Percentiles rank a stretch among this genome's conserved stretches.
Evolutionary conservation across 2,113 vertebrate species (phyloP).

Genomic region (Psammodynastes pulverulentus): DNA sequence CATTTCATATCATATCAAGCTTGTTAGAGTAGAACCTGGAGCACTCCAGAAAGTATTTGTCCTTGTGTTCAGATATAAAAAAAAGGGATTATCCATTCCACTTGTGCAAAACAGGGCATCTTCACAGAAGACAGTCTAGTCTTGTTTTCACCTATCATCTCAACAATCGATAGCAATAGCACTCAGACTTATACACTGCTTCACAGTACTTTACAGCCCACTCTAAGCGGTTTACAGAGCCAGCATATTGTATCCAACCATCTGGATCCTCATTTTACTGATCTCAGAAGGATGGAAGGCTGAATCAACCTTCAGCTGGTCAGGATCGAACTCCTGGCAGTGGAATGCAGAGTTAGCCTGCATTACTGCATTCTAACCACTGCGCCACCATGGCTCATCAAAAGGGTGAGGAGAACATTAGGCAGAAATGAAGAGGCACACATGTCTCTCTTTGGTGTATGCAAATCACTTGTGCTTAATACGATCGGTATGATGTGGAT

Average conservation of each 20-base stretch:
- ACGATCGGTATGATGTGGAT: neutral
- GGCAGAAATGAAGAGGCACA: neutral
- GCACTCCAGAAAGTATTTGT: neutral
- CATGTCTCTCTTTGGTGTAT: neutral
- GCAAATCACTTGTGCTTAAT: neutral
- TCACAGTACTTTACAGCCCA: neutral
- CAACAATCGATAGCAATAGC: neutral
- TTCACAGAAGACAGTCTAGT: neutral
- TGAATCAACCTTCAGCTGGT: neutral
- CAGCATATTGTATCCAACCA: too few species aligned
- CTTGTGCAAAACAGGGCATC: neutral
- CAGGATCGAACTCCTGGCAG: neutral
- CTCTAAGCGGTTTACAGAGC: neutral
- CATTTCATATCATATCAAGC: neutral
- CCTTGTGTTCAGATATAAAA: neutral
- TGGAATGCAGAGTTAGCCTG: neutral
- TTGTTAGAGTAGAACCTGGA: slow-evolving; percentile 1
- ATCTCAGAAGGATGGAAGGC: neutral
- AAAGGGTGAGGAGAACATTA: neutral
- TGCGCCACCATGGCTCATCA: neutral
- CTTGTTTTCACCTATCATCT: neutral
- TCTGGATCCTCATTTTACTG: neutral
- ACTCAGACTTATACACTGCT: neutral
- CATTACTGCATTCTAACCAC: neutral
- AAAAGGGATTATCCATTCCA: neutral